These are phyloP conservation scores for Atrina japonica DNA, from an alignment of 2,888 invertebrate genomes.

Conservation along the genomic window DNA sequence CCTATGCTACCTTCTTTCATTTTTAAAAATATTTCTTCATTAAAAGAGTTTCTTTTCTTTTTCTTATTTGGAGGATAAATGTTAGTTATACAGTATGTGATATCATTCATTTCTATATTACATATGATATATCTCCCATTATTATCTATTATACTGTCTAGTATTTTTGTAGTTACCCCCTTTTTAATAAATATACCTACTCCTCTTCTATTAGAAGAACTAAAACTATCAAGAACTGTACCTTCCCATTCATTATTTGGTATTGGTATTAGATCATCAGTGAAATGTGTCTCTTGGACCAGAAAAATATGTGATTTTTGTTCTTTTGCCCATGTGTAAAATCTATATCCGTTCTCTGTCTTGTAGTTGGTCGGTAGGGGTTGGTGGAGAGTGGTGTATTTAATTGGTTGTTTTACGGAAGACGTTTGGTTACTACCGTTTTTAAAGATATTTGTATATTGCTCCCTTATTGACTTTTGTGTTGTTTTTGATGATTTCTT, in stretches of 20 bases:
- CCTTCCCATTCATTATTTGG: neutral
- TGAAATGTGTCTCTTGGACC: slow-evolving; percentile 25
- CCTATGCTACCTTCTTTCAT: neutral
- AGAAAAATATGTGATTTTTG: slow-evolving; percentile 6
- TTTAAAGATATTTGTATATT: too few relatives aligned
- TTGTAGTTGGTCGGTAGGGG: too few relatives aligned
- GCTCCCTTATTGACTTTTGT: too few relatives aligned
- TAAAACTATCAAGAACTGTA: neutral
- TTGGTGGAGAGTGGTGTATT: too few relatives aligned
- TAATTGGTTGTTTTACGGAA: too few relatives aligned
- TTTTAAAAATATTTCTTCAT: slow-evolving; percentile 4
- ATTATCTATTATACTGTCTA: neutral
- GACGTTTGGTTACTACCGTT: too few relatives aligned
- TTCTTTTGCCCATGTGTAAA: slow-evolving; percentile 11
- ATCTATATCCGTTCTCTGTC: neutral
- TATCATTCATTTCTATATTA: slow-evolving; percentile 10
- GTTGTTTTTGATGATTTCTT: too few relatives aligned
- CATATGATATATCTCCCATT: slow-evolving; percentile 16
- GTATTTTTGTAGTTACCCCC: neutral
- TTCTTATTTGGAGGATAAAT: slow-evolving; percentile 18
- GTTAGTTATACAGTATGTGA: slow-evolving; percentile 3
- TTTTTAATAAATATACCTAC: neutral
- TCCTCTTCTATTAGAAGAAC: neutral
- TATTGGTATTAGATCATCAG: neutral
- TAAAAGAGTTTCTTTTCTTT: slow-evolving; percentile 12